phyloP scores from a whole-genome alignment of 2,888 invertebrate species.

The Aleiodes testaceus region DNA sequence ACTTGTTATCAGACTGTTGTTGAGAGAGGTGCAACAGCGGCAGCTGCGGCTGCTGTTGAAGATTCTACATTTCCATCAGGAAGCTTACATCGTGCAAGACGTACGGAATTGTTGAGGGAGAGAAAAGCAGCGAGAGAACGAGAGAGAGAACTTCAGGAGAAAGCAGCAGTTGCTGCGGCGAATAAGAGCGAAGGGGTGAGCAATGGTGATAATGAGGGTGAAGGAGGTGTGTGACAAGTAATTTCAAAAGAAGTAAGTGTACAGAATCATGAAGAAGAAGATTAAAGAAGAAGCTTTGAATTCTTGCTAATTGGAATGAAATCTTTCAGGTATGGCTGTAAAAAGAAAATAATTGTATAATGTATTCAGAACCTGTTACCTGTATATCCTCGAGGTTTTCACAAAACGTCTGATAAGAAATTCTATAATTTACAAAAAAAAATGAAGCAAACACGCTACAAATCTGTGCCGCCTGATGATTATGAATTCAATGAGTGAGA shows the following conservation, averaged over 20 bases:
- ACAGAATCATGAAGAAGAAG: not conserved
- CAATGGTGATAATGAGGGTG: constrained; percentile 54
- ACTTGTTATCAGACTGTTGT: constrained; percentile 59
- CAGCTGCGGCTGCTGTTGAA: constrained; percentile 65
- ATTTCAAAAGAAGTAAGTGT: constrained; percentile 22
- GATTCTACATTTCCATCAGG: constrained; percentile 66
- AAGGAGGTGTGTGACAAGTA: constrained; percentile 66
- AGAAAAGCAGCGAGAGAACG: constrained; percentile 61
- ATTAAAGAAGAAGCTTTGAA: not conserved
- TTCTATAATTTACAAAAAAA: not conserved
- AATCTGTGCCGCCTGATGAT: too few species aligned
- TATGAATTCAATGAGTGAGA: not conserved
- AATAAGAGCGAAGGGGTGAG: constrained; percentile 45
- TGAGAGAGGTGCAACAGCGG: constrained; percentile 64
- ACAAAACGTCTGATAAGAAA: not conserved
- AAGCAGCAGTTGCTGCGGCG: constrained; percentile 46
- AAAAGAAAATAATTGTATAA: not conserved
- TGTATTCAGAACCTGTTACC: constrained; percentile 11
- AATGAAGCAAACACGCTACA: not conserved
- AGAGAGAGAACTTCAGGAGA: constrained; percentile 56
- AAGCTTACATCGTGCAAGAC: constrained; percentile 62
- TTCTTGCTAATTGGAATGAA: not conserved
- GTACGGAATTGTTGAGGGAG: constrained; percentile 61
- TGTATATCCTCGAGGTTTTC: constrained; percentile 7
- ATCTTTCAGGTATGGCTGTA: constrained; percentile 24